These are phyloP conservation scores for Schizaphis graminum DNA, from an alignment of 2,888 invertebrate genomes.

Conservation along the genomic window DNA sequence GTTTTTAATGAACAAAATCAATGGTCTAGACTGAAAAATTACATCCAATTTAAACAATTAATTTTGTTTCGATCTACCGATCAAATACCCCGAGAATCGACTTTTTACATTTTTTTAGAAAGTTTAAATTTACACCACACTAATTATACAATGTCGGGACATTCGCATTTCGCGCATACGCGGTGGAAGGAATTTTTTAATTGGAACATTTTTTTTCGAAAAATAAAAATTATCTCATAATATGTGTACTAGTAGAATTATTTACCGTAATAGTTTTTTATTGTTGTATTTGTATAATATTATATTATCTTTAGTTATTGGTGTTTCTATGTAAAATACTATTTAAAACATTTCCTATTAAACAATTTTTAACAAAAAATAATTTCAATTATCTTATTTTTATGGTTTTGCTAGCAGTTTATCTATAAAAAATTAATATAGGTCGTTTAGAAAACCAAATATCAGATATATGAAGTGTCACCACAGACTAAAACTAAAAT, in stretches of 20 bases:
- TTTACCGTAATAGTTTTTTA: neutral
- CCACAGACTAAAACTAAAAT: neutral
- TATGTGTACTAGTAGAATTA: neutral
- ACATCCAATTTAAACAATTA: conserved; percentile 5
- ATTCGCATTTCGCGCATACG: neutral
- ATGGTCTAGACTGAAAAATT: conserved; percentile 4
- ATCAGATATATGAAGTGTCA: neutral
- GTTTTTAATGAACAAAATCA: neutral
- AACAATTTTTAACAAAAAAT: neutral
- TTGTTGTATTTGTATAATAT: neutral
- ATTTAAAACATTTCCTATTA: neutral
- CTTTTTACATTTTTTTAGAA: conserved; percentile 11
- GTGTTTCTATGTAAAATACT: neutral
- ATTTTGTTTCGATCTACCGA: neutral
- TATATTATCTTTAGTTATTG: neutral
- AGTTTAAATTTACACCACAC: neutral
- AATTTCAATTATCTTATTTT: neutral
- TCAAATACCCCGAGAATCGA: neutral
- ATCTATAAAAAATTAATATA: conserved; percentile 1
- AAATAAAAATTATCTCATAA: neutral
- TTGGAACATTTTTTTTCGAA: neutral
- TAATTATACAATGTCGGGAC: neutral
- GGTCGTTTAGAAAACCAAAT: conserved; percentile 4
- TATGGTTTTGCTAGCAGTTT: neutral
- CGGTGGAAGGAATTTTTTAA: neutral